These are phyloP conservation scores for Bucco capensis DNA, from an alignment of 2,113 vertebrate species.

Conservation along the genomic window DNA sequence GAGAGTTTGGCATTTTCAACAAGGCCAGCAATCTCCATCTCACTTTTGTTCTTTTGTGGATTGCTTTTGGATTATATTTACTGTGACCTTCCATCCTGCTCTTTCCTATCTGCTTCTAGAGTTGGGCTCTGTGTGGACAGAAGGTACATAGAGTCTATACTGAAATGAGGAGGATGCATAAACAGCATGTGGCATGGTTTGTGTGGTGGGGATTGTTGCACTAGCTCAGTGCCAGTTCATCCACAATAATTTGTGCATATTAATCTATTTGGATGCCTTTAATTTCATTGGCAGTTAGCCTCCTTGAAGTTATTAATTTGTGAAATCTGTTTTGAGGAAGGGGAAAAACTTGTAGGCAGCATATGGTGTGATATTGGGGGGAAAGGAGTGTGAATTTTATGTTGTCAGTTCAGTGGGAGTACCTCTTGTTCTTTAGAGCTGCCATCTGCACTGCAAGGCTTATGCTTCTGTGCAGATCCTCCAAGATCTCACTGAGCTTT, in stretches of 20 bases:
- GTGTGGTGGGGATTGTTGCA: slow-evolving; percentile 47
- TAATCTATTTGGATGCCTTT: slow-evolving; percentile 50
- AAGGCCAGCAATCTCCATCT: neutral
- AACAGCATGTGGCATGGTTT: slow-evolving; percentile 53
- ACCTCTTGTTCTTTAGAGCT: slow-evolving; percentile 55
- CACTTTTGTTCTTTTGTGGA: slow-evolving; percentile 59
- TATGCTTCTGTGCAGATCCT: slow-evolving; percentile 3
- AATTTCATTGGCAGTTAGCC: slow-evolving; percentile 1
- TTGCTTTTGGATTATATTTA: slow-evolving; percentile 39
- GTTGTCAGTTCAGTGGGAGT: slow-evolving; percentile 67
- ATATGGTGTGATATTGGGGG: slow-evolving; percentile 68
- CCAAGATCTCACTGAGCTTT: slow-evolving; percentile 9
- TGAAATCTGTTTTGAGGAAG: slow-evolving; percentile 60
- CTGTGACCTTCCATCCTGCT: slow-evolving; percentile 37
- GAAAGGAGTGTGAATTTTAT: slow-evolving; percentile 62
- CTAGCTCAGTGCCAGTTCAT: slow-evolving; percentile 30
- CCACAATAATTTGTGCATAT: slow-evolving; percentile 50
- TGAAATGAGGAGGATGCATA: neutral
- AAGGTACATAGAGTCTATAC: slow-evolving; percentile 38
- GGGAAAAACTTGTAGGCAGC: slow-evolving; percentile 56
- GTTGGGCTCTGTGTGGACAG: slow-evolving; percentile 32
- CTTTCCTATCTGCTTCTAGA: neutral
- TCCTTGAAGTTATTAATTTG: slow-evolving; percentile 52
- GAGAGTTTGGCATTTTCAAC: neutral
- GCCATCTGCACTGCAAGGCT: slow-evolving; percentile 61